Evolutionary conservation across 2,113 vertebrate species (phyloP).

Genomic region (Anseranas semipalmata): DNA sequence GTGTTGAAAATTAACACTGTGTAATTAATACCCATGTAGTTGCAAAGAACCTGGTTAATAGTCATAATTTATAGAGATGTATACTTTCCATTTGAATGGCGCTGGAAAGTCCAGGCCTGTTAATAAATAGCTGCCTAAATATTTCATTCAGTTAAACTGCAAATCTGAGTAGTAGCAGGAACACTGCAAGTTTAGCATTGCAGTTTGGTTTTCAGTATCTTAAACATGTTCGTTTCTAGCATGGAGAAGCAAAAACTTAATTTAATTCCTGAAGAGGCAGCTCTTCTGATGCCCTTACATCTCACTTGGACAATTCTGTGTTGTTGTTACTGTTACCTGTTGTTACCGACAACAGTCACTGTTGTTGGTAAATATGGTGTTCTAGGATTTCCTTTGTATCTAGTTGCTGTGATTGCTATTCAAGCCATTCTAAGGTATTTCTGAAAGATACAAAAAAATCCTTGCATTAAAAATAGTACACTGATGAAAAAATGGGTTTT

Average conservation of each 20-base stretch:
- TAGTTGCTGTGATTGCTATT: background rate
- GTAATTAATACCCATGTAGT: background rate
- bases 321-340: no score
- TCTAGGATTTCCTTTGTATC: background rate
- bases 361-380: background rate
- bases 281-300: background rate
- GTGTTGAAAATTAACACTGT: background rate
- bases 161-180: background rate
- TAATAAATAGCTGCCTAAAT: background rate
- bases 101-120: background rate
- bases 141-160: background rate
- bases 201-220: background rate
- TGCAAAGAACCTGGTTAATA: background rate
- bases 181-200: background rate
- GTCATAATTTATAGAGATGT: background rate
- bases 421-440: background rate
- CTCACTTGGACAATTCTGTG: background rate
- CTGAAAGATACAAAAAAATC: background rate
- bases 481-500: background rate
- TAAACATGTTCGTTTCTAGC: background rate
- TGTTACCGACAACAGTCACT: background rate
- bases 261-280: background rate
- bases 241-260: background rate
- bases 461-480: background rate
- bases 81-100: background rate